These are phyloP conservation scores for Mactromeris polynyma DNA, from an alignment of 2,888 invertebrate genomes.

Conservation along the genomic window DNA sequence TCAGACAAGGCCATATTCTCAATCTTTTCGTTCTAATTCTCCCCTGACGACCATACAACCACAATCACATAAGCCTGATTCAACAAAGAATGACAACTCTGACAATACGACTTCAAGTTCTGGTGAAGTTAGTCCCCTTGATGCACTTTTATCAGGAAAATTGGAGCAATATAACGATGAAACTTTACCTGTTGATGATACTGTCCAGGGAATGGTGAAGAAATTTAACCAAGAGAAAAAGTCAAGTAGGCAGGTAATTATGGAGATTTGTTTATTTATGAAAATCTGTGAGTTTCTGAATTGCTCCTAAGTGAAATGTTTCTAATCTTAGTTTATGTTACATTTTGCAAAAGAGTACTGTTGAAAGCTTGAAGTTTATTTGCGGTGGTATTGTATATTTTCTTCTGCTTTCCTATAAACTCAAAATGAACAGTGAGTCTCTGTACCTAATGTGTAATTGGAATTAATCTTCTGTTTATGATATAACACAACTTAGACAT, in stretches of 20 bases:
- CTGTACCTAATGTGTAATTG: too few relatives aligned
- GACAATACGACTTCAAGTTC: slow-evolving; percentile 2
- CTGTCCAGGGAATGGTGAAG: slow-evolving; percentile 59
- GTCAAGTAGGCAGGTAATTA: slow-evolving; percentile 67
- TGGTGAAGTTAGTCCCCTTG: slow-evolving; percentile 35
- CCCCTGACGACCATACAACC: not conserved
- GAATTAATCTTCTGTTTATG: too few relatives aligned
- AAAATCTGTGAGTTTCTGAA: too few relatives aligned
- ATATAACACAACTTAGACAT: too few relatives aligned
- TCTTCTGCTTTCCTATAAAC: too few relatives aligned
- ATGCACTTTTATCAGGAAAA: slow-evolving; percentile 41
- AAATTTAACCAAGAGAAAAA: slow-evolving; percentile 74
- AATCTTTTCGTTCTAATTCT: slow-evolving; percentile 25
- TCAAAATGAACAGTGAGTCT: too few relatives aligned
- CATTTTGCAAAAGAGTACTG: too few relatives aligned
- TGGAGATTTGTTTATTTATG: too few relatives aligned
- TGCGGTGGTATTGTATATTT: too few relatives aligned
- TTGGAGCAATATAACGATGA: slow-evolving; percentile 29
- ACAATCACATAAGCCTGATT: not conserved
- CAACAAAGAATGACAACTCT: slow-evolving; percentile 30
- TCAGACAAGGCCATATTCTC: slow-evolving; percentile 42
- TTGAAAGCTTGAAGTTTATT: too few relatives aligned
- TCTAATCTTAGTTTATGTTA: too few relatives aligned
- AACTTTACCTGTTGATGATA: slow-evolving; percentile 22
- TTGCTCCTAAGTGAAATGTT: too few relatives aligned